Conservation (phyloP, 1,140 invertebrate genomes). For the Wiebesia pumilae region DNA sequence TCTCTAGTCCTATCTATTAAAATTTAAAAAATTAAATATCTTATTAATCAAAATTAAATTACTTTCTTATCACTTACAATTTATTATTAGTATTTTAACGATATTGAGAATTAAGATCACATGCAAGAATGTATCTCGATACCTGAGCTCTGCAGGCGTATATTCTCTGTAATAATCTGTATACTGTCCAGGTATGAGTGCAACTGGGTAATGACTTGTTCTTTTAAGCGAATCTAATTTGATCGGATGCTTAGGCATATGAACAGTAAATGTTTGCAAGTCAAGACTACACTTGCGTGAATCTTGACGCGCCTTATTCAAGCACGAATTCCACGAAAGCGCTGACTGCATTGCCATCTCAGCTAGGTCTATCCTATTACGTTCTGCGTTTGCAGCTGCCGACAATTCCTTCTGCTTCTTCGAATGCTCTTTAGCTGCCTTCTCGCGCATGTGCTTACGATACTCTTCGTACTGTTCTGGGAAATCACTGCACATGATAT, state of each 20-base stretch:
- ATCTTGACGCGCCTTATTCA: conserved; percentile 86
- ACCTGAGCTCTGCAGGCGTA: conserved; percentile 80
- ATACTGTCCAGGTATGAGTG: conserved; percentile 94
- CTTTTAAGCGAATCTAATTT: conserved; percentile 75
- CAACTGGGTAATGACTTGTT: conserved; percentile 89
- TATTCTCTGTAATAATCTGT: conserved; percentile 86
- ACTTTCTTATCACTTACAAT: neutral
- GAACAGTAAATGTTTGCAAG: conserved; percentile 85
- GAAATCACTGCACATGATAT: conserved; percentile 96
- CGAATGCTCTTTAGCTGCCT: conserved; percentile 83
- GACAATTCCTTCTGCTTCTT: conserved; percentile 81
- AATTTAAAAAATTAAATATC: too few relatives aligned
- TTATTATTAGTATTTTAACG: too few relatives aligned
- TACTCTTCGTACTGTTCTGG: conserved; percentile 96
- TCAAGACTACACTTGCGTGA: conserved; percentile 83
- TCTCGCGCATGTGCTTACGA: conserved; percentile 86
- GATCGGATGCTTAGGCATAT: conserved; percentile 78
- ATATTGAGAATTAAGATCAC: conserved; percentile 76
- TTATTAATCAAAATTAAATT: too few relatives aligned
- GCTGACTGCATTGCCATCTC: conserved; percentile 91
- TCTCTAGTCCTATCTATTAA: too few relatives aligned
- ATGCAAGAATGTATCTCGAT: conserved; percentile 74
- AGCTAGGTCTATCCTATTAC: conserved; percentile 82
- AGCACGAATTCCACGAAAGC: conserved; percentile 89
- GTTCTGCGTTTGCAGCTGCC: conserved; percentile 75